Base-by-base conservation (phyloP, 2,888 invertebrate species). In the Athripsodes cinereus region DNA sequence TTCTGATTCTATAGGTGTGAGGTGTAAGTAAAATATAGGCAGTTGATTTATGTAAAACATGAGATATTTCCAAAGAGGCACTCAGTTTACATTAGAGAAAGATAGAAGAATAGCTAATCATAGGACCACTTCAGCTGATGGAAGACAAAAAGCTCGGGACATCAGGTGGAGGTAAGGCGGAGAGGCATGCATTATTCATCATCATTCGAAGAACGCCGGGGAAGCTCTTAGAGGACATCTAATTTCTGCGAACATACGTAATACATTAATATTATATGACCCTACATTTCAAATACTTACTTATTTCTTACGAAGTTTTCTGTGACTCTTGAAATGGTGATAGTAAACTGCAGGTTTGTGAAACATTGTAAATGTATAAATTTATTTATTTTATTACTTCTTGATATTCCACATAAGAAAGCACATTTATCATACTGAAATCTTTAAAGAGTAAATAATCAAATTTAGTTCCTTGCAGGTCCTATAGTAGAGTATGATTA, bases 201-300 rank as follows among this genome's bases (percentile, higher is more conserved):
- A 20, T 48, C 48, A 48, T 48, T 48, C 48, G 19, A 21, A 13
- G 48, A 6, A 48, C 19, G 48, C 5, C 21, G 6, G 8, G 48
- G 21, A 19, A 21, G 40, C 40, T 40, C 40, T 18, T 16, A 22
- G 26, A 44, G 56, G 56, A 56, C 56, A 51, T 40, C 53, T 44
- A 55, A 55, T 52, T 55, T 58, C 49, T 54, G 35, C 46, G 55
- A 55, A 53, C 54, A 55, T 59, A 19, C 48, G 19, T 47, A n/a
- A n/a, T n/a, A 22, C 49, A 52, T 59, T 52, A 59, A 59, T 59
- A 59, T 55, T 59, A 55, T 55, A 59, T 55, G 59, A 47, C 48
- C 47, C 55, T 52, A 55, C 55, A 55, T 59, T 55, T 59, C 44
- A 55, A 48, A 48, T 22, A 58, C 51, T 26, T 26, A 26, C 26